Base-by-base conservation (phyloP, 2,113 vertebrate genomes). In the Dunckerocampus dactyliophorus region DNA sequence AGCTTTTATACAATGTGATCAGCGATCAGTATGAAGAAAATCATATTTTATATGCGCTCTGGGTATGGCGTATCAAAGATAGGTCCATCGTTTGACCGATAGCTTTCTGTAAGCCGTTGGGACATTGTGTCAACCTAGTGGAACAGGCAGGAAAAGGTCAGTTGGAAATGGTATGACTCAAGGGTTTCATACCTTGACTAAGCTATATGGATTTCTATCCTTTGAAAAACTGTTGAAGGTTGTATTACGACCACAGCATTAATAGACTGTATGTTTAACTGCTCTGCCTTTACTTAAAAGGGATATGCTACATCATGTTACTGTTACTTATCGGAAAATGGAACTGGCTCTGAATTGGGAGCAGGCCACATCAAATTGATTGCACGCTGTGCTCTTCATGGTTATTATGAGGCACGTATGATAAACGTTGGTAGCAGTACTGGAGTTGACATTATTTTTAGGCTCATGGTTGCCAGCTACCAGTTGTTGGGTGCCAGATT, bases 1-100 rank as follows among this genome's bases (percentile, higher is more conserved):
- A 19, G 55, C 71, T 75, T 76, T 48, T 69, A 65, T 71, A 63
- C 74, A 62, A 49, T 37, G 39, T 62, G 65, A 75, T 65, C 22
- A 74, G 72, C 62, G 72, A 75, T 80, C 77, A 47, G 53, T 75
- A 71, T 71, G 73, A 64, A 74, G 68, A 68, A 79, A 76, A 84
- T 77, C 82, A 67, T 21, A 79, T 81, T 76, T 71, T 78, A 51
- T 79, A 71, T 73, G 68, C 15, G 20, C 72, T 70, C 24, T 43
- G 53, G 66, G 69, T 61, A 58, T 47, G 15, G 22, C 52, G 47
- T 69, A 63, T 75, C 61, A 69, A 57, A 63, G 7, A 15, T 56
- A 55, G 61, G 65, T 69, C 55, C 67, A 59, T 63, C 16, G 59
- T 34, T 34, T 82, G 78, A 76, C 64, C 20, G 45, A 65, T 72